Evolutionary conservation across 2,888 invertebrate genomes (phyloP).

Genomic region (Zygogramma bicolorata): DNA sequence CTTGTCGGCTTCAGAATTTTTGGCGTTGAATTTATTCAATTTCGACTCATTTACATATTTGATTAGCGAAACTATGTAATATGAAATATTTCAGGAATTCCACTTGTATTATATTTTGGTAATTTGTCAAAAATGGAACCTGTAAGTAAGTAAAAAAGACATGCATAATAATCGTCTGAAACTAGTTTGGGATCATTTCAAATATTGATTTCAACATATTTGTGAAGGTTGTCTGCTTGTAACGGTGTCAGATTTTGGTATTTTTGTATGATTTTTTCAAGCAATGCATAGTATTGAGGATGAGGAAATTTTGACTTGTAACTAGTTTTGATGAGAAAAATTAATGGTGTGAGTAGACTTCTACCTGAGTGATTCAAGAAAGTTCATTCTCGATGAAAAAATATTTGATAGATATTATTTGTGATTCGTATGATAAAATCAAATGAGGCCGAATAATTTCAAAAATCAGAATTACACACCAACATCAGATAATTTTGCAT

Average conservation of each 20-base stretch:
- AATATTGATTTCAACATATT: conserved; percentile 3
- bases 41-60: conserved; percentile 27
- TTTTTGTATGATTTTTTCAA: no score
- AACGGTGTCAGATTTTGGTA: neutral
- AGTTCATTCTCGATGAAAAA: no score
- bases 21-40: conserved; percentile 22
- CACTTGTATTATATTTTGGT: conserved; percentile 2
- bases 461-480: no score
- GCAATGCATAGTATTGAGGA: no score
- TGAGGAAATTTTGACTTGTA: no score
- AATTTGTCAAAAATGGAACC: neutral
- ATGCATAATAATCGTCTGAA: neutral
- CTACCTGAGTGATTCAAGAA: no score
- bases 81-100: conserved; percentile 13
- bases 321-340: no score
- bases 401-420: no score
- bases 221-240: neutral
- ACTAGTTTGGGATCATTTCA: neutral
- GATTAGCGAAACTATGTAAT: conserved; percentile 25
- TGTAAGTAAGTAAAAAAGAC: neutral
- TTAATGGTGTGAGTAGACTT: no score
- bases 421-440: no score
- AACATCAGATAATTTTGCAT: no score
- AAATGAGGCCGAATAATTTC: no score
- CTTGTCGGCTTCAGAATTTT: neutral